Conservation (phyloP, 2,113 vertebrate genomes). For the Mionectes macconnelli region DNA sequence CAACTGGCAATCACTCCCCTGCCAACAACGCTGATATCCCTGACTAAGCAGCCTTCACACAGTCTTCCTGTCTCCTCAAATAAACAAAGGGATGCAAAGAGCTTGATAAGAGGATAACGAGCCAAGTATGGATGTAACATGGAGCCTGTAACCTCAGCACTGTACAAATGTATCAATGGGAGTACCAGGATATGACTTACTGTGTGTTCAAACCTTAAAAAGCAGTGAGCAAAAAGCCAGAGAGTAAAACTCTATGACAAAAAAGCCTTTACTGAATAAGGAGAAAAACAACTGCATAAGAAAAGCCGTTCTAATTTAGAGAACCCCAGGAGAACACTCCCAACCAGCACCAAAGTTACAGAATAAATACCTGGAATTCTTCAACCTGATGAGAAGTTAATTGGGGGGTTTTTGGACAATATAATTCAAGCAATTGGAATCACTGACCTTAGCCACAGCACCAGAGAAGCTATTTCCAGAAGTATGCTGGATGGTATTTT, state of each 20-base stretch:
- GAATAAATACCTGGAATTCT: background rate
- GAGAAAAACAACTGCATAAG: background rate
- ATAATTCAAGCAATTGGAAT: background rate
- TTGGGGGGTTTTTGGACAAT: background rate
- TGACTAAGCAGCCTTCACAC: conserved; percentile 85
- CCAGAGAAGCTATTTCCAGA: background rate
- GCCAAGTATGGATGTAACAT: conserved; percentile 66
- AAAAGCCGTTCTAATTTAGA: background rate
- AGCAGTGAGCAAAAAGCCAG: background rate
- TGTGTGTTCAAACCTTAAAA: background rate
- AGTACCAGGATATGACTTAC: background rate
- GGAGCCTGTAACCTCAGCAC: conserved; percentile 48
- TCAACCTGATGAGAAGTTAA: background rate
- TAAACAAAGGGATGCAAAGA: conserved; percentile 84
- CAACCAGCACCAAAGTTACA: background rate
- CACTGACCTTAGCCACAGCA: background rate
- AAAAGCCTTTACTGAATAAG: background rate
- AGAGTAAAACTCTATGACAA: background rate
- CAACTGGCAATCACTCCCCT: conserved; percentile 90
- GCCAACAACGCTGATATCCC: conserved; percentile 86
- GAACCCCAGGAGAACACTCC: background rate
- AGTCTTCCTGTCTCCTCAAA: conserved; percentile 81
- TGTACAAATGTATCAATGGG: background rate
- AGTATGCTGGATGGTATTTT: background rate
- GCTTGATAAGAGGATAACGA: conserved; percentile 81